Base-by-base conservation (phyloP, 1,140 invertebrate species). In the Brachionus angularis region DNA sequence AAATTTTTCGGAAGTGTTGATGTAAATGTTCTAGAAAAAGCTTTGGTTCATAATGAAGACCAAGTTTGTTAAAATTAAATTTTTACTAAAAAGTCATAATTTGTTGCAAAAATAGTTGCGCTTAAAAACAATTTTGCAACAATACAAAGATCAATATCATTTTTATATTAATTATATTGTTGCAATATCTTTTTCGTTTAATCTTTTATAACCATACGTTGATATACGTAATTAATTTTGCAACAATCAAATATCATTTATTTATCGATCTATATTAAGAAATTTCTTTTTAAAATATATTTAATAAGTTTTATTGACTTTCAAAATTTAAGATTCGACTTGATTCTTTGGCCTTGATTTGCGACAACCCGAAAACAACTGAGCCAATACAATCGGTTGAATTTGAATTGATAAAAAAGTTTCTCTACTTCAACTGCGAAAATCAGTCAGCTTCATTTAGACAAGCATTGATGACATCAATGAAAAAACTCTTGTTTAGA, bases 341-440 rank as follows among this genome's bases (percentile, higher is more conserved):
- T 8, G 77, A 77, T 52, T 83, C 84, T 0, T 80, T 90, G 46
- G 83, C 84, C 2, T 78, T 89, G 4, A 75, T 91, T n/a, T 85
- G 87, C 25, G 88, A 89, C 74, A 87, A 85, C 2, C 85, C 85
- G 31, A 88, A 87, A 76, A 85, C 84, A 18, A 89, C 89, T 8
- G 86, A 89, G 75, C 36, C 76, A 1, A 85, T 88, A 71, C 79
- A 80, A 1, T 16, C 74, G 5, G 78, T 76, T 44, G 89, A 91
- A 78, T 82, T 89, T 14, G 76, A 85, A 10, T 80, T 87, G 12
- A 79, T 90, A 42, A 75, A 85, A n/a, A 75, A 77, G 27, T 89
- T 87, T 79, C 75, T 89, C 12, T 75, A 77, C 14, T 85, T 86
- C 73, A 90, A 90, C 79, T 80, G 87, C 16, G 86, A 86, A 73